A percentile compares a stretch with the other conserved stretches of the same genome.
phyloP scores from a whole-genome alignment of 2,888 invertebrate genomes.

The Agrilus cyanescens region DNA sequence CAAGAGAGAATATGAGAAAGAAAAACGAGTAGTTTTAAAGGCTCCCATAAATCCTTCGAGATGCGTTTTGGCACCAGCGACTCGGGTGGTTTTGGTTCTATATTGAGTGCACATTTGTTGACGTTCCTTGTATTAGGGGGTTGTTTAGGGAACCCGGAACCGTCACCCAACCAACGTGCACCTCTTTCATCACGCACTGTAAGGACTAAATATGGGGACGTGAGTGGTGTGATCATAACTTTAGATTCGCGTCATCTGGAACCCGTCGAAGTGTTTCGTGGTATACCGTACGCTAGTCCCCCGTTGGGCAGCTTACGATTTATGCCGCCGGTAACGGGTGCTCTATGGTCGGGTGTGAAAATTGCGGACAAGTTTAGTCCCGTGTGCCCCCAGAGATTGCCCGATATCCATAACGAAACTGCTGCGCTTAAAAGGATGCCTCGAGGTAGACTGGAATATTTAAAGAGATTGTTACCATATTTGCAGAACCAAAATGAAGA shows the following conservation, averaged over 20 bases:
- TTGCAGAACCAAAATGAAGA: conserved; percentile 91
- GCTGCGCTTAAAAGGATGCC: conserved; percentile 77
- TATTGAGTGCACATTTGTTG: conserved; percentile 3
- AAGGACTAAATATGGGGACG: conserved; percentile 77
- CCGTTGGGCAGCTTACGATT: conserved; percentile 81
- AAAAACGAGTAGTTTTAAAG: too few relatives aligned
- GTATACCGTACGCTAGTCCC: conserved; percentile 90
- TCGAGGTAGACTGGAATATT: conserved; percentile 74
- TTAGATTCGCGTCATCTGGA: conserved; percentile 71
- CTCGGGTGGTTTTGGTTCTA: too few relatives aligned
- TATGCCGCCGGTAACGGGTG: conserved; percentile 92
- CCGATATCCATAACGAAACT: conserved; percentile 75
- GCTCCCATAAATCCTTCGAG: too few relatives aligned
- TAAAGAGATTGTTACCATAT: conserved; percentile 77
- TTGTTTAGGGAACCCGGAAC: conserved; percentile 9
- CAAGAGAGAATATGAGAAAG: too few relatives aligned
- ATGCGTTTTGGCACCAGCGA: too few relatives aligned
- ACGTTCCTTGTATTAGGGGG: conserved; percentile 10
- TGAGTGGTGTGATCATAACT: conserved; percentile 74
- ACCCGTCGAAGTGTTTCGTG: conserved; percentile 85
- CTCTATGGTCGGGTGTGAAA: conserved; percentile 83
- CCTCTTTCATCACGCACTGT: conserved; percentile 72
- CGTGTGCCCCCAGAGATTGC: conserved; percentile 85
- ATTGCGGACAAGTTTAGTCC: conserved; percentile 79
- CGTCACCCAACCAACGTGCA: conserved; percentile 24